A percentile compares a stretch with the other conserved stretches of the same genome.
These are phyloP conservation scores for Papilio polytes DNA, from an alignment of 1,140 invertebrate species.

Conservation along the genomic window DNA sequence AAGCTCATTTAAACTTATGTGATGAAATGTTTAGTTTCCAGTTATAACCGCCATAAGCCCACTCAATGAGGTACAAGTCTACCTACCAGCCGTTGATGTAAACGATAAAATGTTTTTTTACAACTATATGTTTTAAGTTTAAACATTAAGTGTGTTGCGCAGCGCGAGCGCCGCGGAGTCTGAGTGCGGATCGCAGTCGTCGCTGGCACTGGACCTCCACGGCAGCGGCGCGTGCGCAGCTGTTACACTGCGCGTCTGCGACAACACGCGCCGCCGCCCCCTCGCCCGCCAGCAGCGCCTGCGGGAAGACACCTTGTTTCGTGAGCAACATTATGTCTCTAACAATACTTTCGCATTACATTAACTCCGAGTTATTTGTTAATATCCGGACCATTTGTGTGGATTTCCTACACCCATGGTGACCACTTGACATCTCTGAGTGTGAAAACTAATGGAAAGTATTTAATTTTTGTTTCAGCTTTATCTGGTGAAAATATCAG, in stretches of 20 bases:
- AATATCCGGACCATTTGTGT: background rate
- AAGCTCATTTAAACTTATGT: too few species aligned
- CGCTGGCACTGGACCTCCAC: constrained; percentile 90
- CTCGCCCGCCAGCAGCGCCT: constrained; percentile 90
- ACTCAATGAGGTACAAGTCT: too few species aligned
- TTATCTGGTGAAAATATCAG: constrained; percentile 61
- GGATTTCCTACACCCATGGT: background rate
- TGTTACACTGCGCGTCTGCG: constrained; percentile 88
- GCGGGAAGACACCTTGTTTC: constrained; percentile 84
- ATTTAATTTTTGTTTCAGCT: constrained; percentile 52
- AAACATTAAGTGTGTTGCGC: background rate
- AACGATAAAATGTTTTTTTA: too few species aligned
- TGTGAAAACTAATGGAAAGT: background rate
- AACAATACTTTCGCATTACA: background rate
- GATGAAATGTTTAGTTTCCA: too few species aligned
- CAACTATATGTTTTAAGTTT: background rate
- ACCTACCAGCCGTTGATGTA: too few species aligned
- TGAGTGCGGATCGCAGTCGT: constrained; percentile 86
- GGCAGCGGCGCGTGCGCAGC: constrained; percentile 87
- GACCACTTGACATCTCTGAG: background rate
- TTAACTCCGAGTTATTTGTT: background rate
- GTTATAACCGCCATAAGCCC: too few species aligned
- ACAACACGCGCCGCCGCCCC: constrained; percentile 90
- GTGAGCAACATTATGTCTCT: constrained; percentile 51
- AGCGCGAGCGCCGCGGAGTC: constrained; percentile 77